These are phyloP conservation scores for Diuraphis noxia DNA, from an alignment of 1,140 invertebrate species.

Conservation along the genomic window DNA sequence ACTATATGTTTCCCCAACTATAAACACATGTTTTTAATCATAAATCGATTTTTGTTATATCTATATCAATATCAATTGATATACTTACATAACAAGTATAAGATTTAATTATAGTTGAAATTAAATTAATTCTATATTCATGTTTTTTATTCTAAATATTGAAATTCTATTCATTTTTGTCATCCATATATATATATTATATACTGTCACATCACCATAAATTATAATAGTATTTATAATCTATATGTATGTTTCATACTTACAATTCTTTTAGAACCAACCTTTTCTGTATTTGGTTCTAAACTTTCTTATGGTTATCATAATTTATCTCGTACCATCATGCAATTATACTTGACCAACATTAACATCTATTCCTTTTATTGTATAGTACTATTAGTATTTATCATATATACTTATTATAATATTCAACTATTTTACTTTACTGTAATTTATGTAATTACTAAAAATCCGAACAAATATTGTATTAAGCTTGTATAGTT, in stretches of 20 bases:
- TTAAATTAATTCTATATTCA: neutral
- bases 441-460: neutral
- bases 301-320: neutral
- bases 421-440: neutral
- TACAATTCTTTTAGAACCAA: neutral
- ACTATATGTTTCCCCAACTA: too few species aligned
- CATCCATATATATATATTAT: neutral
- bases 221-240: too few species aligned
- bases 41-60: too few species aligned
- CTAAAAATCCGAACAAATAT: neutral
- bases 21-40: too few species aligned
- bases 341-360: neutral
- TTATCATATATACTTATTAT: neutral
- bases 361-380: neutral
- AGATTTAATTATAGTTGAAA: neutral
- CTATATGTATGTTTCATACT: neutral
- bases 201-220: neutral
- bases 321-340: neutral
- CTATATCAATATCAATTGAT: too few species aligned
- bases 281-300: neutral
- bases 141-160: neutral
- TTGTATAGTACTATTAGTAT: constrained; percentile 9
- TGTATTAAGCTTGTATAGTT: neutral
- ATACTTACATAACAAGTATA: too few species aligned
- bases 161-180: neutral